Conservation (phyloP, 1,140 invertebrate species). For the Subanguina moxae region DNA sequence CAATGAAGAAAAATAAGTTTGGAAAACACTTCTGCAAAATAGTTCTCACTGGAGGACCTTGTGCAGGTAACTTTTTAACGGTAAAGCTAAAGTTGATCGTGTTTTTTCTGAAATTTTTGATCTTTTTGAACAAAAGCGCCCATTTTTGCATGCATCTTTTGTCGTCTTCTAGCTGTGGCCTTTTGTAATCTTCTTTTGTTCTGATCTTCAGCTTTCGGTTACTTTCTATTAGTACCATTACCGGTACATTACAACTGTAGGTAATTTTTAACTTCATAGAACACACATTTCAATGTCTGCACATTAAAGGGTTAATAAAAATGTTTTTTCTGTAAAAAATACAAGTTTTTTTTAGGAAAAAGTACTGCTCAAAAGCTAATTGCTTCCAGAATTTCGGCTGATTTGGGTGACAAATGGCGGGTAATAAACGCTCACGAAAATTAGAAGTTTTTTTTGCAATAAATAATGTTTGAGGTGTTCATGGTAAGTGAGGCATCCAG, state of each 20-base stretch:
- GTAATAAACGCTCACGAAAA: slow-evolving; percentile 15
- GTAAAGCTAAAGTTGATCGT: slow-evolving; percentile 21
- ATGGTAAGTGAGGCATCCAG: slow-evolving; percentile 32
- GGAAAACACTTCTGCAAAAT: slow-evolving; percentile 37
- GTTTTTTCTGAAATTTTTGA: no score
- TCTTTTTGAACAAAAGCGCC: no score
- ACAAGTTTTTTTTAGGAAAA: slow-evolving; percentile 13
- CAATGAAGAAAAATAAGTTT: slow-evolving; percentile 21
- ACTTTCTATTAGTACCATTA: no score
- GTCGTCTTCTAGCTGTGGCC: no score
- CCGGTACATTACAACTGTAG: no score
- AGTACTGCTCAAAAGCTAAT: slow-evolving; percentile 35
- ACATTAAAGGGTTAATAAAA: no score
- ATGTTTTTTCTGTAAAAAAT: no score
- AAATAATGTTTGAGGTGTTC: slow-evolving; percentile 33
- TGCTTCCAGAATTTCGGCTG: slow-evolving; percentile 19
- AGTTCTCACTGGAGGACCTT: slow-evolving; percentile 39
- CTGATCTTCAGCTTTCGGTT: no score
- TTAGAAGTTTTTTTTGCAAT: background rate
- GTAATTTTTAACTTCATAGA: no score
- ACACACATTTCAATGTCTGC: no score
- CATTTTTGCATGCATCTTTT: no score
- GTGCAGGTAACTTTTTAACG: slow-evolving; percentile 22
- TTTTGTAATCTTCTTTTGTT: no score
- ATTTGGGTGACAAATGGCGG: slow-evolving; percentile 29